phyloP scores from a whole-genome alignment of 2,113 vertebrate species.

The Meles meles region DNA sequence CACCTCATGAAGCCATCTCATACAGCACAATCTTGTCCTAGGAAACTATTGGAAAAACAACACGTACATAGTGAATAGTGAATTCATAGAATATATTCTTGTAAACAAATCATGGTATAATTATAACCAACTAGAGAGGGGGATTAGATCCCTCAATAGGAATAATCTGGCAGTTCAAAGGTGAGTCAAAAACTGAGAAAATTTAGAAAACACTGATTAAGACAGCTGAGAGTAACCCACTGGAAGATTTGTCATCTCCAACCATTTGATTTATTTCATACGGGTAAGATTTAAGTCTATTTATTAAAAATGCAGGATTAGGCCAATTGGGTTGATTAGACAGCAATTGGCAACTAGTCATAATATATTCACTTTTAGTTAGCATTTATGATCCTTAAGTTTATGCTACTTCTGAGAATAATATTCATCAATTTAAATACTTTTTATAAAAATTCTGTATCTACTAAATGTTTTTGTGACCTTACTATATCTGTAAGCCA shows the following conservation, averaged over 20 bases:
- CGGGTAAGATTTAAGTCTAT: neutral
- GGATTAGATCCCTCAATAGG: neutral
- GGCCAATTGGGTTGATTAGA: constrained; percentile 40
- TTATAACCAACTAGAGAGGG: neutral
- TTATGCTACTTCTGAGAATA: constrained; percentile 56
- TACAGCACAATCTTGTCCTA: neutral
- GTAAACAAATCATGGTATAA: neutral
- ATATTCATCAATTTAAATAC: constrained; percentile 75
- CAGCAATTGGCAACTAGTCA: constrained; percentile 38
- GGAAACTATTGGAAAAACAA: neutral
- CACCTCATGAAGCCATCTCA: neutral
- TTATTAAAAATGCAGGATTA: constrained; percentile 42
- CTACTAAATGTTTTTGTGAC: constrained; percentile 78
- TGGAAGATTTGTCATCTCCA: neutral
- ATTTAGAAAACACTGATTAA: constrained; percentile 24
- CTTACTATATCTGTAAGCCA: constrained; percentile 76
- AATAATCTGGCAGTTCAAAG: constrained; percentile 1
- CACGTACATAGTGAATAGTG: neutral
- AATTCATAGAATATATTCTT: neutral
- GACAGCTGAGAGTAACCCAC: neutral
- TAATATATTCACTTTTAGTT: constrained; percentile 41
- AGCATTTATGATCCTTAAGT: constrained; percentile 48
- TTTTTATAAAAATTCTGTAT: constrained; percentile 78
- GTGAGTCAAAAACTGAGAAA: neutral
- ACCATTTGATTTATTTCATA: constrained; percentile 42